Percentiles rank a stretch among this genome's conserved stretches.
These are phyloP conservation scores for Lycocorax pyrrhopterus DNA, from an alignment of 2,113 vertebrate genomes.

Conservation along the genomic window DNA sequence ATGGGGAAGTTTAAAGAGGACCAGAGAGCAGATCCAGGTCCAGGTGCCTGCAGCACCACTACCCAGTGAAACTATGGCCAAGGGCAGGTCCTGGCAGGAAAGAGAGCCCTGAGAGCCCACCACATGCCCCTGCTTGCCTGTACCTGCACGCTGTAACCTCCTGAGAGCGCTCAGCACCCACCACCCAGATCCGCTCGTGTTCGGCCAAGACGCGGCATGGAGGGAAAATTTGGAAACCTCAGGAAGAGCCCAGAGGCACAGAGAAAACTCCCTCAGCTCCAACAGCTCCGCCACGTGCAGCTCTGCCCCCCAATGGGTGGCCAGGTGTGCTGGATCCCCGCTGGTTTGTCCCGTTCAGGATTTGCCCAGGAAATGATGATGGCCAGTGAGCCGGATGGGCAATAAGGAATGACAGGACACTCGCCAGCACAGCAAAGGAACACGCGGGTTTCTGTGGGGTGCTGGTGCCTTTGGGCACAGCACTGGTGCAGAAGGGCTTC, in stretches of 20 bases:
- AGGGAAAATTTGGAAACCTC: not conserved
- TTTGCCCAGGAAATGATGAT: not conserved
- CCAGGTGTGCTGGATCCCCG: not conserved
- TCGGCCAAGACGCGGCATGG: not conserved
- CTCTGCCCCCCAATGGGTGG: accelerated
- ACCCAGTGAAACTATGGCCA: not conserved
- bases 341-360: accelerated
- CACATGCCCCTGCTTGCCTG: not conserved
- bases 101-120: not conserved
- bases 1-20: not conserved
- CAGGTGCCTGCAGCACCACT: not conserved
- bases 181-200: not conserved
- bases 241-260: not conserved
- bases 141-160: not conserved
- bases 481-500: not conserved
- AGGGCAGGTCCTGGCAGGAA: not conserved
- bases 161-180: not conserved
- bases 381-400: accelerated
- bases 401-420: not conserved
- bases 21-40: not conserved
- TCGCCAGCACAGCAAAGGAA: not conserved
- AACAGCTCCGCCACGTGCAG: not conserved
- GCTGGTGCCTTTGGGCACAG: not conserved
- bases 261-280: not conserved
- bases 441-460: accelerated